Percentiles rank a stretch among this genome's conserved stretches.
Conservation (phyloP, 2,113 vertebrate species). For the Narcine bancroftii region DNA sequence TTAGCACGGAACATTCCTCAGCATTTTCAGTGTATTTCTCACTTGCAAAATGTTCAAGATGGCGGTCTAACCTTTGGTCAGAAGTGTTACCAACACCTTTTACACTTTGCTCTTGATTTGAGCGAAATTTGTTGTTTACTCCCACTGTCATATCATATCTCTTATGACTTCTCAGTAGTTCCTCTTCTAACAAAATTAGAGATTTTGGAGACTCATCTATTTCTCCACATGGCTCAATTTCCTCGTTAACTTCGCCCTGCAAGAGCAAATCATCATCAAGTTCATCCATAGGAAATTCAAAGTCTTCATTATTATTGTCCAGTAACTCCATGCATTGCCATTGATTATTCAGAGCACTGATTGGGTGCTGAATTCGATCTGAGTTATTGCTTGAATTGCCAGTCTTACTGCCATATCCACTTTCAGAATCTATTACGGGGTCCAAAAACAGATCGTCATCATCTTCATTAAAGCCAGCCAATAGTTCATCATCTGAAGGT, state of each 20-base stretch:
- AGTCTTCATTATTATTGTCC: slow-evolving; percentile 58
- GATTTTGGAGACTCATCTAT: not conserved
- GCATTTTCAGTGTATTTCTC: not conserved
- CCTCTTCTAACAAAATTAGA: not conserved
- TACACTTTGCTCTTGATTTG: not conserved
- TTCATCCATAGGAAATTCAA: slow-evolving; percentile 71
- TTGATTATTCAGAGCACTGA: not conserved
- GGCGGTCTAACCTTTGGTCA: not conserved
- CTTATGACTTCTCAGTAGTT: not conserved
- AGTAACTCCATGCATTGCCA: slow-evolving; percentile 18
- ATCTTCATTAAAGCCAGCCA: slow-evolving; percentile 70
- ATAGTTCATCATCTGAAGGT: slow-evolving; percentile 72
- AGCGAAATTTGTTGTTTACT: not conserved
- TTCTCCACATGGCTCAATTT: slow-evolving; percentile 39
- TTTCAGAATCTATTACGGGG: slow-evolving; percentile 50
- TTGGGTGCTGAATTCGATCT: not conserved
- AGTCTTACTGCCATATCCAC: slow-evolving; percentile 58
- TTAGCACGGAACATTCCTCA: not conserved
- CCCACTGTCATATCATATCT: not conserved
- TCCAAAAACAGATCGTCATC: slow-evolving; percentile 51
- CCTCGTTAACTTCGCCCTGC: slow-evolving; percentile 52
- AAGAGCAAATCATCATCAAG: slow-evolving; percentile 60
- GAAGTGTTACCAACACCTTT: not conserved
- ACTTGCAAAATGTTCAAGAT: not conserved
- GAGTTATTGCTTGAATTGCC: slow-evolving; percentile 43